Evolutionary conservation across 2,113 vertebrate genomes (phyloP).

Genomic region (Prietella phreatophila): DNA sequence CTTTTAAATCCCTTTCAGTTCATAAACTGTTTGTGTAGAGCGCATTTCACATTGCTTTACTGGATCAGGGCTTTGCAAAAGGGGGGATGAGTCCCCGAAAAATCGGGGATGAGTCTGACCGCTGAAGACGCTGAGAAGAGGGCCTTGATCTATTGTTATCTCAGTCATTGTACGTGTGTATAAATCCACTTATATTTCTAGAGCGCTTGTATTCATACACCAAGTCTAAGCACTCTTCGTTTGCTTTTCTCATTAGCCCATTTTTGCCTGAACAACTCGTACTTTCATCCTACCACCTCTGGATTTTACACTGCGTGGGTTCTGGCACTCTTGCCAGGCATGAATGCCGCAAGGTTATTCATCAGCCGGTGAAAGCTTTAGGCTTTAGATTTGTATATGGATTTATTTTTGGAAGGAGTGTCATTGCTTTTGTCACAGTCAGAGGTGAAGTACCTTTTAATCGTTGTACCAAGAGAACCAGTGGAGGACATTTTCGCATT

Average conservation of each 20-base stretch:
- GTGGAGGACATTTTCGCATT: neutral
- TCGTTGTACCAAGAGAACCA: neutral
- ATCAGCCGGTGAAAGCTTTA: neutral
- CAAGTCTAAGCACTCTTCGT: neutral
- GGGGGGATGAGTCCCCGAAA: neutral
- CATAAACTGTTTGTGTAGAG: conserved; percentile 2
- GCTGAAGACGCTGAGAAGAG: neutral
- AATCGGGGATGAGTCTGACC: neutral
- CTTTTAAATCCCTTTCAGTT: conserved; percentile 6
- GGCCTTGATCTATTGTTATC: neutral
- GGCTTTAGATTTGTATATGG: neutral
- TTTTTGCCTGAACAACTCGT: neutral
- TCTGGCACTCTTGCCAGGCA: neutral
- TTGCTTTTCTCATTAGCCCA: neutral
- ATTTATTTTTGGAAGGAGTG: conserved; percentile 2
- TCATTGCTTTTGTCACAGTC: neutral
- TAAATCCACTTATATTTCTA: neutral
- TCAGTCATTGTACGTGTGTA: neutral
- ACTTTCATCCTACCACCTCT: conserved; percentile 3
- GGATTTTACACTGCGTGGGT: conserved; percentile 11
- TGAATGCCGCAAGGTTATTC: conserved; percentile 19
- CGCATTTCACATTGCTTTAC: neutral
- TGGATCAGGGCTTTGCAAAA: neutral
- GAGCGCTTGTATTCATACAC: neutral
- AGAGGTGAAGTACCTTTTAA: neutral